These are phyloP conservation scores for Sebastes melanostomus DNA, from an alignment of 2,797 vertebrate species.

Conservation along the genomic window DNA sequence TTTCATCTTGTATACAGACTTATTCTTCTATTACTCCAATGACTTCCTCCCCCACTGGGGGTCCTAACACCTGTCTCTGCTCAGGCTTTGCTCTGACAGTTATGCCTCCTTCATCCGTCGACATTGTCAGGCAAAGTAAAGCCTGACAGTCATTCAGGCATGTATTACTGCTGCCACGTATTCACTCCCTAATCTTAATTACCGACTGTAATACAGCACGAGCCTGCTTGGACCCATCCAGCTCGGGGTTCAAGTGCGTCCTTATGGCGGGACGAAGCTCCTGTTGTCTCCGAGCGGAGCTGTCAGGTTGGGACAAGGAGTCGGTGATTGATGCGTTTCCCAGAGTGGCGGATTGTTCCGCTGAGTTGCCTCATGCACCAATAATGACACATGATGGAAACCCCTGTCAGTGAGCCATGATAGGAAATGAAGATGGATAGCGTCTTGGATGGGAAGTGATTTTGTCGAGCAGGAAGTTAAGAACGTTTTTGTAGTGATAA, in stretches of 20 bases:
- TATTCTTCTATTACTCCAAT: slow-evolving; percentile 21
- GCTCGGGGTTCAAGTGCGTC: slow-evolving; percentile 59
- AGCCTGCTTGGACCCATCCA: slow-evolving; percentile 32
- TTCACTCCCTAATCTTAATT: slow-evolving; percentile 72
- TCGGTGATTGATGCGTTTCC: slow-evolving; percentile 82
- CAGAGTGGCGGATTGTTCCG: slow-evolving; percentile 79
- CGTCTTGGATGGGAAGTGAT: slow-evolving; percentile 79
- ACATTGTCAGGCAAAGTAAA: slow-evolving; percentile 48
- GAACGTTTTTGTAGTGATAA: slow-evolving; percentile 74
- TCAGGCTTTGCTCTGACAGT: slow-evolving; percentile 51
- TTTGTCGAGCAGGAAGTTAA: slow-evolving; percentile 81
- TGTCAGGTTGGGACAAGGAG: slow-evolving; percentile 73
- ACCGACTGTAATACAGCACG: slow-evolving; percentile 34
- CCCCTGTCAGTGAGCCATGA: slow-evolving; percentile 80
- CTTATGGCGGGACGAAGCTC: slow-evolving; percentile 43
- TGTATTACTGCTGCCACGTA: slow-evolving; percentile 57
- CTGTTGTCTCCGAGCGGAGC: slow-evolving; percentile 61
- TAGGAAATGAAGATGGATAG: slow-evolving; percentile 85
- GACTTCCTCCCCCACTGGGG: slow-evolving; percentile 17
- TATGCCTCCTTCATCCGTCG: slow-evolving; percentile 41
- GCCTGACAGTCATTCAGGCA: slow-evolving; percentile 56
- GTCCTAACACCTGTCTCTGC: slow-evolving; percentile 40
- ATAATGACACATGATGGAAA: slow-evolving; percentile 89
- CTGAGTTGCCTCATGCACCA: slow-evolving; percentile 81
- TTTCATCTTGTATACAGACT: slow-evolving; percentile 11